Evolutionary conservation across 2,888 invertebrate species (phyloP), one percentile per base, ranked within the genome.

Genomic region (Dugesia japonica): DNA sequence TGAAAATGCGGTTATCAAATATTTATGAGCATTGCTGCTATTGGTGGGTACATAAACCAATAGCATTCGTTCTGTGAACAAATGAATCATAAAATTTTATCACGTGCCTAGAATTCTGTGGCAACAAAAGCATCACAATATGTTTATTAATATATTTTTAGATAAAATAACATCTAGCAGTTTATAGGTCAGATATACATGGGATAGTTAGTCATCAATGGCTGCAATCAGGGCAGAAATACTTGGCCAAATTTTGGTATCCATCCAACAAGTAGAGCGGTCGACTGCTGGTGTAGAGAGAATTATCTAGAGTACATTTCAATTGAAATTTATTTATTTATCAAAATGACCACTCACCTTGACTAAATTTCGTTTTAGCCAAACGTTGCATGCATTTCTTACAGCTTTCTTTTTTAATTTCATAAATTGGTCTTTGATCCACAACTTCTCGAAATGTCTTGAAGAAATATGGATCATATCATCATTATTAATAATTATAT

Each of bases 211-310:
- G 9, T 56, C 56, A 56, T 56, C 56, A 1, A n/a, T 20, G 56
- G 56, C 56, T 1, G n/a, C 56, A 23, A 56, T n/a, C n/a, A n/a
- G n/a, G n/a, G 56, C 9, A 23, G 56, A 56, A 56, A 23, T 56
- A 56, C 56, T 56, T 56, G 56, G 56, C 56, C 56, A 56, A 20
- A 23, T 56, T 23, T n/a, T n/a, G 56, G 56, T 56, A 56, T n/a
- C 56, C 56, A n/a, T 56, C 56, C 20, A 56, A 23, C 1, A 56
- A n/a, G n/a, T 56, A 56, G 56, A 56, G 56, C n/a, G 56, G 56
- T 7, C 56, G 4, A n/a, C 56, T 13, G n/a, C 56, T 56, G 7
- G 56, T 56, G 20, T 20, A 23, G 56, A 56, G 56, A n/a, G 56
- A n/a, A n/a, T 56, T n/a, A 56, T 56, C 56, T 56, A 56, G 56